Percentiles rank a stretch among this genome's conserved stretches.
Conservation (phyloP, 2,113 vertebrate genomes). For the Ictalurus furcatus region DNA sequence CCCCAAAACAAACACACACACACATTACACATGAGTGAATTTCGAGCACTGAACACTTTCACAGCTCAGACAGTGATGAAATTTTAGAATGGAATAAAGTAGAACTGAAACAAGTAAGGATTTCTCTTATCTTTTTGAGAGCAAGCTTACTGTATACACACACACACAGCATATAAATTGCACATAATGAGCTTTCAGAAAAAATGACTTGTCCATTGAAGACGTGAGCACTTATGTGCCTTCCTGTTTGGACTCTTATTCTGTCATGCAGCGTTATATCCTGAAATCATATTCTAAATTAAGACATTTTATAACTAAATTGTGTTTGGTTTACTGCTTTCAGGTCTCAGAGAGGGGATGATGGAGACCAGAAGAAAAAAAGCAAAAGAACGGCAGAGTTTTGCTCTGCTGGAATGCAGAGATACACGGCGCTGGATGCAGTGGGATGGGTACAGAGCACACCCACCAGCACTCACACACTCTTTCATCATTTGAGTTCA, state of each 20-base stretch:
- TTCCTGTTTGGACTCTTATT: neutral
- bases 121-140: neutral
- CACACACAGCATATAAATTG: neutral
- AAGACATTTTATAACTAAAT: neutral
- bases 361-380: constrained; percentile 63
- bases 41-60: neutral
- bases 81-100: neutral
- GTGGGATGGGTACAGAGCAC: constrained; percentile 72
- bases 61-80: neutral
- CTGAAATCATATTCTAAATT: neutral
- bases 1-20: neutral
- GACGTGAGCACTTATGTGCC: neutral
- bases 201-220: no score
- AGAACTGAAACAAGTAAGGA: no score
- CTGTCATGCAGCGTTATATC: neutral
- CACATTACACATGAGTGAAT: neutral
- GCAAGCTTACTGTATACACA: no score
- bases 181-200: no score
- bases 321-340: neutral
- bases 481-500: neutral
- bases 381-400: constrained; percentile 64
- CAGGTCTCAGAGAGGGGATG: constrained; percentile 68
- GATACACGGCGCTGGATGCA: constrained; percentile 75
- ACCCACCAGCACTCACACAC: neutral
- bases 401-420: constrained; percentile 62